Base-by-base conservation (phyloP, 2,888 invertebrate genomes). In the Polyommatus icarus region DNA sequence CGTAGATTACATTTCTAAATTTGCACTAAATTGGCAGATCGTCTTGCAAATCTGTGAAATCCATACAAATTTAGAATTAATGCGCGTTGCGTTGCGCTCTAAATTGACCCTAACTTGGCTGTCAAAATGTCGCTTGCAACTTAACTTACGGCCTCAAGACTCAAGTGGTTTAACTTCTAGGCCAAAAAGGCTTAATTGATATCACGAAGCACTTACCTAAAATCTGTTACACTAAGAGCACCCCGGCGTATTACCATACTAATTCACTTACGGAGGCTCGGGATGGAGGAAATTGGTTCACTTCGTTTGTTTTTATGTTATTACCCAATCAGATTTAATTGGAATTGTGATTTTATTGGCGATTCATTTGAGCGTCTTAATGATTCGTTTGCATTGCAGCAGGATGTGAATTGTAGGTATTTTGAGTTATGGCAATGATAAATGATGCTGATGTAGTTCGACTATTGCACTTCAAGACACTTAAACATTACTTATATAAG, bases 221-320 rank as follows among this genome's bases (percentile, higher is more conserved):
- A 67, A 29, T 67, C 67, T 29, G 61, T 3, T 67, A 67, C 67
- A 15, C 29, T 32, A 67, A 54, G 54, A 54, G 54, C 18, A 18
- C 54, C 50, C 12, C 7, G 15, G 67, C 29, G 67, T 29, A 67
- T 67, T 29, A 67, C 67, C 67, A 67, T 67, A 67, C 67, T 67
- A 67, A 67, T 67, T 32, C 67, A 18, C 67, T 20, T 12, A 67
- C 67, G 20, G 0, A 24, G 61, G 61, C 67, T 67, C 67, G 29
- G 29, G 29, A 67, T 67, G 67, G 29, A 61, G 67, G 32, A 15
- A 15, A 67, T 67, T 29, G 29, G 29, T 18, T 29, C 67, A 67
- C 67, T 67, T 67, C 67, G 29, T 67, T 67, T 29, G 29, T 67
- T 67, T 67, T 67, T 67, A 67, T 67, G 67, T 67, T 29, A 67